Conservation (phyloP, 1,140 invertebrate genomes). For the Apis laboriosa region DNA sequence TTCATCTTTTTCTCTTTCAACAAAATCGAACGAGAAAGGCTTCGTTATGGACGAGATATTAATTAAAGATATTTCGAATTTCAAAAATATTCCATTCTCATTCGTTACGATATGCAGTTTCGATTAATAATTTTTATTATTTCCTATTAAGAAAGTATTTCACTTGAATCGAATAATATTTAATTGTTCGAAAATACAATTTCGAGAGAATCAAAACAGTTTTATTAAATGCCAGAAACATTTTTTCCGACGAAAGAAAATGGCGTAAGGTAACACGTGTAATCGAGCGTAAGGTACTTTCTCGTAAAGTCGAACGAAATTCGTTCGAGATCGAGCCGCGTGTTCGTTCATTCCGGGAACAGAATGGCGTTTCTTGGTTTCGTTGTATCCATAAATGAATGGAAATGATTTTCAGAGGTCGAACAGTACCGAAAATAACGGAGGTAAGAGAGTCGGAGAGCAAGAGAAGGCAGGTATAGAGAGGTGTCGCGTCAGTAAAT, state of each 20-base stretch:
- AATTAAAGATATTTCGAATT: too few species aligned
- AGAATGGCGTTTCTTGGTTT: neutral
- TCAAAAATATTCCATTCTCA: too few species aligned
- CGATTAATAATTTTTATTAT: too few species aligned
- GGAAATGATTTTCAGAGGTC: conserved; percentile 17
- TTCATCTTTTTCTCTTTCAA: neutral
- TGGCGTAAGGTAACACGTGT: neutral
- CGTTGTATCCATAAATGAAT: neutral
- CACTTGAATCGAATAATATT: too few species aligned
- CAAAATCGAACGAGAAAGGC: too few species aligned
- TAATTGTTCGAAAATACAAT: neutral
- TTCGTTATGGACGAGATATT: too few species aligned
- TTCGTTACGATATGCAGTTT: too few species aligned
- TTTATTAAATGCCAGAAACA: too few species aligned
- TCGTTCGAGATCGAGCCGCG: neutral
- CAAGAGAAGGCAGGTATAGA: neutral
- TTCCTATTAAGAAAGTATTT: too few species aligned
- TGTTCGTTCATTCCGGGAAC: conserved; percentile 3
- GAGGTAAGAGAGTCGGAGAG: neutral
- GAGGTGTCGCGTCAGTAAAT: conserved; percentile 15
- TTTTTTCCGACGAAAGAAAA: neutral
- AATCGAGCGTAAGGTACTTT: too few species aligned
- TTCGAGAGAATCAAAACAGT: neutral
- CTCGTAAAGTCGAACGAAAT: neutral
- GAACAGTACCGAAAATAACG: neutral